Base-by-base conservation (phyloP, 2,888 invertebrate genomes). In the Hoplodrina ambigua region DNA sequence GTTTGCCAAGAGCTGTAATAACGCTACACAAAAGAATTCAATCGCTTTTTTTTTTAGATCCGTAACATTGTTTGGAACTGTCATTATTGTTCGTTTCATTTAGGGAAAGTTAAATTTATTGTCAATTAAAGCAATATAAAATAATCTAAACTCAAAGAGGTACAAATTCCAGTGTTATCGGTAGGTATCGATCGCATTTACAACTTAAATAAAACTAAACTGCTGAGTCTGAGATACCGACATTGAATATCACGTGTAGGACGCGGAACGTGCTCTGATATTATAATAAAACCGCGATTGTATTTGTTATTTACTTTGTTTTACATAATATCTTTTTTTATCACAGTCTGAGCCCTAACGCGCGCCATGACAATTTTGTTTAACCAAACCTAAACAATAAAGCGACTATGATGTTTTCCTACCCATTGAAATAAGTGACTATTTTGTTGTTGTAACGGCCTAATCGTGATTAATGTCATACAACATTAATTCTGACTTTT, bases 211-310 rank as follows among this genome's bases (percentile, higher is more conserved):
- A 52, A 13, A 54, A 52, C 30, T 20, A 41, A 54, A 54, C 25
- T 62, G 69, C 49, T 57, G 53, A 33, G 5, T 5, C 7, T 33
- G 33, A 54, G 53, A 78, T 57, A 57, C 44, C 54, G 49, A 25
- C 20, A 57, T 44, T 50, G 25, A 67, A 50, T 30, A 37, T 46
- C 55, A 65, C 54, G 44, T 69, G 64, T 69, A 50, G 46, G 19
- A 20, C n/a, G 30, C 55, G 10, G 25, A 72, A 75, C 37, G 73
- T 75, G 79, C 19, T 17, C 8, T 50, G 49, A 37, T 46, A 55
- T 55, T 7, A 20, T 13, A 6, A 37, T 49, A 54, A 71, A n/a
- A 30, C 17, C 7, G 41, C 41, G 19, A 19, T 75, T 56, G 4
- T 66, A 49, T 75, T 57, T 67, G 46, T 46, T 66, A 52, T 19